Evolutionary conservation across 2,888 invertebrate species (phyloP).

Genomic region (Anthoptus insignis): DNA sequence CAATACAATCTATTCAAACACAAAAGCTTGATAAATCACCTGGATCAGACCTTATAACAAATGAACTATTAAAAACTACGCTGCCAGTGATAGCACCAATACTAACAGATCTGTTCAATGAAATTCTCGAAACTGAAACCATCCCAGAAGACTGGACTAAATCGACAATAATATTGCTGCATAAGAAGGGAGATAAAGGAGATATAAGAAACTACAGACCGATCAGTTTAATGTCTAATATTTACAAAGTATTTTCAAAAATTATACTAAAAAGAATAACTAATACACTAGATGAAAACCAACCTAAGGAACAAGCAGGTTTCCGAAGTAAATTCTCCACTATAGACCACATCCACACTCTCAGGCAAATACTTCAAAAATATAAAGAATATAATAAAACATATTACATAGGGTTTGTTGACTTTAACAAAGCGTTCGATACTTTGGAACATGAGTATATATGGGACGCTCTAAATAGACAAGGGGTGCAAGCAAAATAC

Average conservation of each 20-base stretch:
- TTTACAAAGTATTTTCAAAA: not conserved
- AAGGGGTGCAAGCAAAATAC: slow-evolving; percentile 13
- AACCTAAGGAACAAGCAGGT: slow-evolving; percentile 15
- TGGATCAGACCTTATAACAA: slow-evolving; percentile 11
- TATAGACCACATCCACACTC: slow-evolving; percentile 16
- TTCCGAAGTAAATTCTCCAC: slow-evolving; percentile 3
- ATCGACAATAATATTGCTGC: not conserved
- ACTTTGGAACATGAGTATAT: slow-evolving; percentile 10
- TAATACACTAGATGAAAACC: slow-evolving; percentile 14
- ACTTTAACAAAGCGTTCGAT: slow-evolving; percentile 37
- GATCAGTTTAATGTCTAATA: slow-evolving; percentile 31
- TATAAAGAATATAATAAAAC: slow-evolving; percentile 12
- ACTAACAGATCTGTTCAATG: slow-evolving; percentile 8
- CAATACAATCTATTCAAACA: not conserved
- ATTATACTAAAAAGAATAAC: not conserved
- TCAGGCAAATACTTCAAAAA: slow-evolving; percentile 13
- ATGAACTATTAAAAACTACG: slow-evolving; percentile 6
- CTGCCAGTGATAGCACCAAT: not conserved
- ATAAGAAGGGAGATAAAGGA: slow-evolving; percentile 23
- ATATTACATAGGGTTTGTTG: slow-evolving; percentile 34
- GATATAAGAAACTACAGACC: slow-evolving; percentile 31
- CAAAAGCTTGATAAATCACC: slow-evolving; percentile 12
- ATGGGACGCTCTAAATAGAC: not conserved
- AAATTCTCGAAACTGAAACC: too few relatives aligned
- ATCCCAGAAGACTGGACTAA: slow-evolving; percentile 5